These are phyloP conservation scores for Tiliqua scincoides DNA, from an alignment of 2,113 vertebrate genomes.

Conservation along the genomic window DNA sequence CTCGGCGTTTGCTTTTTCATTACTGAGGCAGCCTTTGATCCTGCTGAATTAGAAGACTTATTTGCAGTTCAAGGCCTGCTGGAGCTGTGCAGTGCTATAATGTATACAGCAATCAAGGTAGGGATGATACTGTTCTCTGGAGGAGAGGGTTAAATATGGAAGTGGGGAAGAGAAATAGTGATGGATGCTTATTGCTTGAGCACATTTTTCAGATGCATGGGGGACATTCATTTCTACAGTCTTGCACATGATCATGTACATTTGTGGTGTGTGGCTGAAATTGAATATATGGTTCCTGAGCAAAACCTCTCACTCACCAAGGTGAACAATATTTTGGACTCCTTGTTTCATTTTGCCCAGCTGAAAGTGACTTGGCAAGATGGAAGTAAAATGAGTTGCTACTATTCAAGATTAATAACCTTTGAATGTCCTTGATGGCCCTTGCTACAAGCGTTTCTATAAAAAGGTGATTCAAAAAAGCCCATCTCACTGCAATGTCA, in stretches of 20 bases:
- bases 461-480: no score
- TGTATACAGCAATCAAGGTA: not conserved
- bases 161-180: conserved; percentile 14
- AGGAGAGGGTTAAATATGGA: conserved; percentile 14
- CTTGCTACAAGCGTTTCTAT: no score
- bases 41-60: conserved; percentile 40
- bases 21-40: conserved; percentile 48
- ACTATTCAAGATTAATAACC: not conserved
- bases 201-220: conserved; percentile 1
- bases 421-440: not conserved
- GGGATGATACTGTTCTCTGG: conserved; percentile 1
- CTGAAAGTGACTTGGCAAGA: not conserved
- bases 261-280: not conserved
- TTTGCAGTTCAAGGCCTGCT: conserved; percentile 17
- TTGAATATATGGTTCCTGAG: not conserved
- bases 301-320: not conserved
- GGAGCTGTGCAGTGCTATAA: not conserved
- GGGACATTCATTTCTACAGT: not conserved
- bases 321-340: not conserved
- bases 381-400: not conserved
- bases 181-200: not conserved
- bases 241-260: not conserved
- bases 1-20: conserved; percentile 50
- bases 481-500: no score
- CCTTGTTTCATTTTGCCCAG: conserved; percentile 1